Conservation (phyloP, 2,113 vertebrate species). For the Sander vitreus region DNA sequence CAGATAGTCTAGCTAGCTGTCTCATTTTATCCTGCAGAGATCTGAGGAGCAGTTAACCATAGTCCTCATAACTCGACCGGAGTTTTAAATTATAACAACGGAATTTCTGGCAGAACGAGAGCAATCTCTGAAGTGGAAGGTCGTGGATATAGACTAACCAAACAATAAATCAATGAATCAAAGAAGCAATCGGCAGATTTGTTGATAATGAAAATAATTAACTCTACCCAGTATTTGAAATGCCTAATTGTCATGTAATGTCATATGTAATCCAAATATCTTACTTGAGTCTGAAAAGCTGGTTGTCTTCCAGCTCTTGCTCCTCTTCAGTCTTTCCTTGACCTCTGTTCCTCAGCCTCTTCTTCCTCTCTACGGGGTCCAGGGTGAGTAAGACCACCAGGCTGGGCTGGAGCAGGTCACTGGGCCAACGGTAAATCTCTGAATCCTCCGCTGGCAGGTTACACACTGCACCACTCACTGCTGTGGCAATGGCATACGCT, state of each 20-base stretch:
- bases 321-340: constrained; percentile 89
- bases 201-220: background rate
- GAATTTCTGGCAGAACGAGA: too few species aligned
- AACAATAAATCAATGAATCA: background rate
- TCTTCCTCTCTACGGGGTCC: constrained; percentile 85
- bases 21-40: too few species aligned
- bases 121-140: too few species aligned
- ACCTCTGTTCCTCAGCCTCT: constrained; percentile 86
- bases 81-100: too few species aligned
- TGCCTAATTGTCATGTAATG: background rate
- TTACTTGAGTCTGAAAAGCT: constrained; percentile 90
- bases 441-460: constrained; percentile 87
- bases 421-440: constrained; percentile 90
- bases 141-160: background rate
- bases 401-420: constrained; percentile 89
- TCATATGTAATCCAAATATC: background rate
- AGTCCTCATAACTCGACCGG: too few species aligned
- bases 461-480: constrained; percentile 83
- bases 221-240: background rate
- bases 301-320: constrained; percentile 87
- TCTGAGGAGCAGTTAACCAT: too few species aligned
- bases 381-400: constrained; percentile 91
- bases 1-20: too few species aligned
- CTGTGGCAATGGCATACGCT: constrained; percentile 92
- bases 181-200: background rate